phyloP scores from a whole-genome alignment of 2,113 vertebrate species.

The Elephantulus edwardii region DNA sequence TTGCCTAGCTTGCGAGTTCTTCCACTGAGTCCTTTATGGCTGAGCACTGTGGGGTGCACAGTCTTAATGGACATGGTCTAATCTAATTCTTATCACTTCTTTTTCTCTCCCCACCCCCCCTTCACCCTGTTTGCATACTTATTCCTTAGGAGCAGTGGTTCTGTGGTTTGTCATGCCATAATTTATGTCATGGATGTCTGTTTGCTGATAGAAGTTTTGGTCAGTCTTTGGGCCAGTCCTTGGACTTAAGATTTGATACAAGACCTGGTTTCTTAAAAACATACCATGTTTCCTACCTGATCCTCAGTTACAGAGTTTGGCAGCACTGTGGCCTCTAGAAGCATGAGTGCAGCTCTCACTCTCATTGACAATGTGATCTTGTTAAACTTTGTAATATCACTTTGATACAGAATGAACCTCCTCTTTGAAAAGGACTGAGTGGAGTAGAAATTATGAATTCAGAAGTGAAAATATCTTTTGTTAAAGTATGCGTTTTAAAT shows the following conservation, averaged over 20 bases:
- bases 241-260: too few species aligned
- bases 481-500: constrained; percentile 43
- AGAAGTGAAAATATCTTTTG: constrained; percentile 40
- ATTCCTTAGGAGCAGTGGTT: too few species aligned
- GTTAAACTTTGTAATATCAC: constrained; percentile 16
- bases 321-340: neutral
- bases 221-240: too few species aligned
- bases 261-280: constrained; percentile 37
- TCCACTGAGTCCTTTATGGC: too few species aligned
- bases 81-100: too few species aligned
- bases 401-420: constrained; percentile 17
- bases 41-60: too few species aligned
- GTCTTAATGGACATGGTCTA: too few species aligned
- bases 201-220: too few species aligned
- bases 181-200: neutral
- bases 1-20: too few species aligned
- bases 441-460: constrained; percentile 31
- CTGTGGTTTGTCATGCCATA: too few species aligned
- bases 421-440: neutral
- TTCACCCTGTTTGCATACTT: too few species aligned
- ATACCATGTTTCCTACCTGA: neutral
- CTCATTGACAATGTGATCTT: constrained; percentile 21
- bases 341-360: neutral
- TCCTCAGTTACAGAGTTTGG: constrained; percentile 24
- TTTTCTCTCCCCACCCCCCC: too few species aligned